Evolutionary conservation across 2,113 vertebrate species (phyloP), one percentile per base, ranked within the genome.

Genomic region (Hemibagrus wyckioides): DNA sequence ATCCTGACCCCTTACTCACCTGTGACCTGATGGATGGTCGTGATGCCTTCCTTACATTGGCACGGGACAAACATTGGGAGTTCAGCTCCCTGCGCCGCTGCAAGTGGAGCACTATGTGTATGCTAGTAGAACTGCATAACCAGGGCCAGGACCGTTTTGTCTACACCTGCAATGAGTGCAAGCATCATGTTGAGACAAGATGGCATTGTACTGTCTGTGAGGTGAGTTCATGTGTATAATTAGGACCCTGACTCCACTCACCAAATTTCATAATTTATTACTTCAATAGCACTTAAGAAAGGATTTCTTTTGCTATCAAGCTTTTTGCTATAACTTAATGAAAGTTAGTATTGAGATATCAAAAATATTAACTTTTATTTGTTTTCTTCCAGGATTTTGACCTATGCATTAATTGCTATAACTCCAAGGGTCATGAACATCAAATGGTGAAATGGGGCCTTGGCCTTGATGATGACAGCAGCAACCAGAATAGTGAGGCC

Each of bases 391-490:
- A 99, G 98, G 98, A 99, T 93, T 99, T 99, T 1, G 98, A 99
- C 94, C 96, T 99, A 75, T 99, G 98, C 93, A 99, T 99, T 91
- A 98, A 96, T 94, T 99, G 98, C 96, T 98, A 99, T 94, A 98
- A 97, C 93, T 93, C 94, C 65, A 99, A 98, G 95, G 97, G 96
- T 93, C 98, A 99, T 25, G 97, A 97, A 92, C 98, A 99, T 93
- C 97, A 97, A 92, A 99, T 99, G 98, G 97, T 99, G 13, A 99
- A 99, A 92, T 99, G 98, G 98, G 98, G 98, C 30, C 95, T 99
- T 90, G 98, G 98, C 77, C 94, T 99, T 92, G 98, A 99, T 0
- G 98, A 99, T 0, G 98, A 99, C 94, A 96, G 94, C 94, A 96
- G 96, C 94, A 94, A 95, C 93, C 97, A 97, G 90, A 95, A 97